phyloP scores from a whole-genome alignment of 1,140 invertebrate genomes.

The Pteromalus puparum region DNA sequence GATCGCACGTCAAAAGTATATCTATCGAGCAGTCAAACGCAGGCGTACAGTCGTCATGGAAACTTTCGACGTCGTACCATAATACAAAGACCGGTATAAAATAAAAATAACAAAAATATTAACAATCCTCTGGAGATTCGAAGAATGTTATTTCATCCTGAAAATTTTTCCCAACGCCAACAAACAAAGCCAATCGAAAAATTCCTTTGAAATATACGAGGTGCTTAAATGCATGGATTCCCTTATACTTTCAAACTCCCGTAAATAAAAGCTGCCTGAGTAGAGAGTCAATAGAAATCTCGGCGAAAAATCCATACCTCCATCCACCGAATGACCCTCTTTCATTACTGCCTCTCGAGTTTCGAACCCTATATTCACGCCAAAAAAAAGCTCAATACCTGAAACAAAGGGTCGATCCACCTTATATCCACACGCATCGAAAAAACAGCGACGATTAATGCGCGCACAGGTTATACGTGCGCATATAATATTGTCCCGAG shows the following conservation, averaged over 20 bases:
- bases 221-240: background rate
- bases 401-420: background rate
- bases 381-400: background rate
- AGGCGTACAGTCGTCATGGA: too few species aligned
- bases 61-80: too few species aligned
- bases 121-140: background rate
- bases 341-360: background rate
- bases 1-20: too few species aligned
- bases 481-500: background rate
- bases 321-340: background rate
- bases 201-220: background rate
- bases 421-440: background rate
- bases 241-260: background rate
- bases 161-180: background rate
- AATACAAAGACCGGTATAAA: too few species aligned
- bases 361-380: background rate
- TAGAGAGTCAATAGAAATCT: background rate
- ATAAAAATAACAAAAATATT: too few species aligned
- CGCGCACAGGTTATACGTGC: background rate
- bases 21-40: too few species aligned
- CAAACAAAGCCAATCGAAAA: background rate
- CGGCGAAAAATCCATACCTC: background rate
- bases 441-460: conserved; percentile 39
- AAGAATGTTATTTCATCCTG: background rate
- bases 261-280: background rate